Conservation (phyloP, 2,797 vertebrate species). For the Chelon labrosus region DNA sequence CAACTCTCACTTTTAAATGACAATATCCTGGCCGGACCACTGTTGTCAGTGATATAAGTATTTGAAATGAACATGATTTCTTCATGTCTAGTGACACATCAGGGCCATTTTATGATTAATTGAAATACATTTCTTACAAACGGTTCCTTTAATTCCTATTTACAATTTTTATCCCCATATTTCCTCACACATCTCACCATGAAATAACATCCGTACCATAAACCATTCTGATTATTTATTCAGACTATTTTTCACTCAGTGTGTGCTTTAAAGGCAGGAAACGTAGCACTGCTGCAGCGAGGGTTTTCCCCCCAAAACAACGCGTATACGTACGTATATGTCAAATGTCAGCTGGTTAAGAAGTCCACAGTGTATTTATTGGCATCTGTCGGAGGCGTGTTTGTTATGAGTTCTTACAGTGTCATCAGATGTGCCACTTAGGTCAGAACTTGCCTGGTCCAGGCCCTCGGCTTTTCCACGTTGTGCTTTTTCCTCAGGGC, state of each 20-base stretch:
- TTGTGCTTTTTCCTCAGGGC: slow-evolving; percentile 65
- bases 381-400: slow-evolving; percentile 52
- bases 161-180: too few relatives aligned
- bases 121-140: too few relatives aligned
- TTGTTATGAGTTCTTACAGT: slow-evolving; percentile 76
- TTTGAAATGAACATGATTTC: too few relatives aligned
- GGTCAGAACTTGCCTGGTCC: slow-evolving; percentile 68
- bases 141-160: too few relatives aligned
- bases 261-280: slow-evolving; percentile 35
- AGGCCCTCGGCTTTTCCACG: slow-evolving; percentile 63
- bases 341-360: slow-evolving; percentile 66
- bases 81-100: too few relatives aligned
- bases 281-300: slow-evolving; percentile 18
- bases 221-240: too few relatives aligned
- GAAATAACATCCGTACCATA: too few relatives aligned
- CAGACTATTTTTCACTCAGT: slow-evolving; percentile 3
- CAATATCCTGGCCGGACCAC: too few relatives aligned
- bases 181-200: too few relatives aligned
- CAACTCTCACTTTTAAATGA: too few relatives aligned
- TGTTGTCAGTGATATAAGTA: too few relatives aligned
- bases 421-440: slow-evolving; percentile 75
- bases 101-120: too few relatives aligned
- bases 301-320: slow-evolving; percentile 53
- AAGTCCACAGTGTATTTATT: slow-evolving; percentile 65
- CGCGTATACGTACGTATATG: slow-evolving; percentile 46